Percentiles rank a stretch among this genome's conserved stretches.
Evolutionary conservation across 2,797 vertebrate genomes (phyloP).

Genomic region (Fratercula arctica): DNA sequence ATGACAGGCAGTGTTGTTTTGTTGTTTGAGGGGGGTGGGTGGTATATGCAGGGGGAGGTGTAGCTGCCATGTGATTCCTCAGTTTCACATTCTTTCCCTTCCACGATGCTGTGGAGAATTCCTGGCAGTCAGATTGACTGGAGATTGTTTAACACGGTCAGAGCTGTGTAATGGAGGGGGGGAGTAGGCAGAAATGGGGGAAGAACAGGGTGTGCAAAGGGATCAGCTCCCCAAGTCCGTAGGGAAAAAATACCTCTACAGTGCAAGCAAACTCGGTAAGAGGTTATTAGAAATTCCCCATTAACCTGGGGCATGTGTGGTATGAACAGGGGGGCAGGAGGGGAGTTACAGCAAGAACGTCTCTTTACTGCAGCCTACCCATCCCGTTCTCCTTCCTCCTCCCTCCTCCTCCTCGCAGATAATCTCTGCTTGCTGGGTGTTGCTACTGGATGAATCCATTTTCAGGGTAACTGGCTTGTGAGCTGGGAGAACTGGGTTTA

Average conservation of each 20-base stretch:
- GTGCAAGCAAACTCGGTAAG: neutral
- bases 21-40: conserved; percentile 68
- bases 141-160: conserved; percentile 6
- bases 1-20: conserved; percentile 69
- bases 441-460: neutral
- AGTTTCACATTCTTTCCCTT: conserved; percentile 54
- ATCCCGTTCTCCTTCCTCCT: neutral
- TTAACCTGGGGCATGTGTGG: neutral
- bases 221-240: neutral
- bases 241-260: neutral
- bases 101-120: conserved; percentile 58
- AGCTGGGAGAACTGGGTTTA: neutral
- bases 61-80: conserved; percentile 57
- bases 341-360: neutral
- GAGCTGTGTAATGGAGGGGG: neutral
- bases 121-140: conserved; percentile 20
- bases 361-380: neutral
- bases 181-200: neutral
- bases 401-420: neutral
- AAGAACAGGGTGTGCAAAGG: neutral
- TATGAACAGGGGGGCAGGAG: neutral
- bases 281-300: neutral
- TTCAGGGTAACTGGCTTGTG: neutral
- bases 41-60: conserved; percentile 35
- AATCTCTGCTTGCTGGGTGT: neutral